A percentile compares a stretch with the other conserved stretches of the same genome.
phyloP scores from a whole-genome alignment of 2,113 vertebrate species.

The Butorides virescens region DNA sequence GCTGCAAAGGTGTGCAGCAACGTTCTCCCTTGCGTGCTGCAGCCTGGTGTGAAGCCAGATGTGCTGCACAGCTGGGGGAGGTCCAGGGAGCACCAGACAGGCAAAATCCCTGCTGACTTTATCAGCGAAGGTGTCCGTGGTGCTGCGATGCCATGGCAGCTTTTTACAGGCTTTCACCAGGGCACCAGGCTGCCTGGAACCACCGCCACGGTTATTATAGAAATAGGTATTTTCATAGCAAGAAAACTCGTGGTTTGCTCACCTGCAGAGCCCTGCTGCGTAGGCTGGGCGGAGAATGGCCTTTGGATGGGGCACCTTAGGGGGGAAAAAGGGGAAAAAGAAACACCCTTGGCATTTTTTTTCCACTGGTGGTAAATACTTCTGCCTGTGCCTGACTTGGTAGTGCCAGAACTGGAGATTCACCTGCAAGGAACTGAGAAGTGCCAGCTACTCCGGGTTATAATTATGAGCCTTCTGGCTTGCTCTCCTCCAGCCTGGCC shows the following conservation, averaged over 20 bases:
- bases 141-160: background rate
- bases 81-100: background rate
- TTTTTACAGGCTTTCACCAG: background rate
- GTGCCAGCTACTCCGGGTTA: background rate
- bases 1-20: background rate
- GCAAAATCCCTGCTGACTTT: background rate
- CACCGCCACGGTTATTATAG: rapidly evolving
- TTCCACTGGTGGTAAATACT: background rate
- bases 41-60: background rate
- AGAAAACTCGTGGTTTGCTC: background rate
- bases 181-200: background rate
- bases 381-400: background rate
- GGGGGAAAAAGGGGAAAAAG: background rate
- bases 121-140: background rate
- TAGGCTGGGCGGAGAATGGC: background rate
- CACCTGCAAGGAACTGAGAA: background rate
- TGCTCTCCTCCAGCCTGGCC: background rate
- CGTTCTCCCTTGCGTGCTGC: background rate
- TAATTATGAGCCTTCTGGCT: background rate
- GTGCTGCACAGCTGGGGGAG: background rate
- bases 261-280: background rate
- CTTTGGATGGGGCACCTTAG: background rate
- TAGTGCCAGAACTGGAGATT: background rate
- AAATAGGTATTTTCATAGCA: background rate
- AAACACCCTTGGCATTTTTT: background rate